phyloP scores from a whole-genome alignment of 1,140 invertebrate species.

The Choristoneura fumiferana region DNA sequence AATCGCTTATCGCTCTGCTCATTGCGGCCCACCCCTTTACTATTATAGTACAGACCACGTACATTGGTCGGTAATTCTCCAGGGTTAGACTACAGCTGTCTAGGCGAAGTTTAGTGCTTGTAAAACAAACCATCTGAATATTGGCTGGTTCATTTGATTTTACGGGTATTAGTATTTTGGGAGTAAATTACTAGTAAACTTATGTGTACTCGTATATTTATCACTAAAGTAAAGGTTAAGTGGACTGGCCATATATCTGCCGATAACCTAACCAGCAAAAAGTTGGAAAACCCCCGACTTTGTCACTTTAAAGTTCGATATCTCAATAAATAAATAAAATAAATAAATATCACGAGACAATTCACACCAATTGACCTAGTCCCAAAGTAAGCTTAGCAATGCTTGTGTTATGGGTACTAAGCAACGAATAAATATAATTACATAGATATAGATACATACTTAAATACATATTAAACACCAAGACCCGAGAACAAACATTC shows the following conservation, averaged over 20 bases:
- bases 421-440: too few relatives aligned
- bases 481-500: too few relatives aligned
- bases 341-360: too few relatives aligned
- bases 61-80: conserved; percentile 12
- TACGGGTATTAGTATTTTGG: not conserved
- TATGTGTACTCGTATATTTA: not conserved
- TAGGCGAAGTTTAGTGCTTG: not conserved
- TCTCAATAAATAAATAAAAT: too few relatives aligned
- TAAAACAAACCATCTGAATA: conserved; percentile 5
- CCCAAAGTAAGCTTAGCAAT: too few relatives aligned
- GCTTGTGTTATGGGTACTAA: too few relatives aligned
- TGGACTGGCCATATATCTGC: not conserved
- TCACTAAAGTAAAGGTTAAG: too few relatives aligned
- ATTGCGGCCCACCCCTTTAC: not conserved
- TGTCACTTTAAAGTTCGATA: too few relatives aligned
- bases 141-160: not conserved
- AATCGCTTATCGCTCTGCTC: not conserved
- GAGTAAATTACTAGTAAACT: not conserved
- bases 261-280: not conserved
- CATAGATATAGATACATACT: too few relatives aligned
- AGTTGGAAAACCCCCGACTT: too few relatives aligned
- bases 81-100: conserved; percentile 17
- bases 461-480: too few relatives aligned
- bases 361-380: too few relatives aligned
- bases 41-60: conserved; percentile 1